Percentiles rank a stretch among this genome's conserved stretches.
phyloP scores from a whole-genome alignment of 2,888 invertebrate genomes.

The Athalia circularis region DNA sequence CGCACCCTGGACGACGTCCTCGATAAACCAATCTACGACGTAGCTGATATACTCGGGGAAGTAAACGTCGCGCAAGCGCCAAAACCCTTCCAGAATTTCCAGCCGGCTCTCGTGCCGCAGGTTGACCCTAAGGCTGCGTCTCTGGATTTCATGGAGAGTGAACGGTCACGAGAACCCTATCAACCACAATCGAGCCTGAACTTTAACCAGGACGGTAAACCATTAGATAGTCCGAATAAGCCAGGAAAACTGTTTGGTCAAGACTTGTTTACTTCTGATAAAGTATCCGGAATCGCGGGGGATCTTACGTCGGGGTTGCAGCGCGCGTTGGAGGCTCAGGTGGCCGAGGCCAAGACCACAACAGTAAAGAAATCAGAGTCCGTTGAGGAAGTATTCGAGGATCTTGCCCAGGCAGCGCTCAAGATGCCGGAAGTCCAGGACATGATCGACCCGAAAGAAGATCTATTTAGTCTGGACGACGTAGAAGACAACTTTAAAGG shows the following conservation, averaged over 20 bases:
- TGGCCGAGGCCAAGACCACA: conserved; percentile 21
- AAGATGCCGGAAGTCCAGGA: conserved; percentile 44
- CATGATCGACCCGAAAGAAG: conserved; percentile 37
- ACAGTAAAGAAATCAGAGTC: conserved; percentile 30
- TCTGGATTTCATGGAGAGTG: conserved; percentile 64
- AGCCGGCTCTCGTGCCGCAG: conserved; percentile 40
- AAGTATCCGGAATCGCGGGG: conserved; percentile 7
- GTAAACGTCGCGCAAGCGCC: conserved; percentile 48
- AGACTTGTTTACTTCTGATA: not conserved
- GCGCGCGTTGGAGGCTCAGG: conserved; percentile 31
- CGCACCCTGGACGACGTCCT: conserved; percentile 30
- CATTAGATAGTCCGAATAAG: not conserved
- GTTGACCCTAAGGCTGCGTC: conserved; percentile 62
- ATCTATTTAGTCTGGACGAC: conserved; percentile 18
- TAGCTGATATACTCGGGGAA: conserved; percentile 32
- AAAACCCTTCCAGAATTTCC: conserved; percentile 50
- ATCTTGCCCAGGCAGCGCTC: conserved; percentile 33
- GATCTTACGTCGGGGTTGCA: conserved; percentile 24
- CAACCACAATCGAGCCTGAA: not conserved
- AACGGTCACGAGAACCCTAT: conserved; percentile 49
- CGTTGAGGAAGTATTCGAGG: conserved; percentile 29
- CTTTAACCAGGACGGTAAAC: conserved; percentile 1
- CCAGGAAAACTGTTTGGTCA: not conserved
- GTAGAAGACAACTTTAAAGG: not conserved
- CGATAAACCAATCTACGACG: conserved; percentile 33